phyloP scores from a whole-genome alignment of 2,888 invertebrate genomes.

The Penaeus monodon region DNA sequence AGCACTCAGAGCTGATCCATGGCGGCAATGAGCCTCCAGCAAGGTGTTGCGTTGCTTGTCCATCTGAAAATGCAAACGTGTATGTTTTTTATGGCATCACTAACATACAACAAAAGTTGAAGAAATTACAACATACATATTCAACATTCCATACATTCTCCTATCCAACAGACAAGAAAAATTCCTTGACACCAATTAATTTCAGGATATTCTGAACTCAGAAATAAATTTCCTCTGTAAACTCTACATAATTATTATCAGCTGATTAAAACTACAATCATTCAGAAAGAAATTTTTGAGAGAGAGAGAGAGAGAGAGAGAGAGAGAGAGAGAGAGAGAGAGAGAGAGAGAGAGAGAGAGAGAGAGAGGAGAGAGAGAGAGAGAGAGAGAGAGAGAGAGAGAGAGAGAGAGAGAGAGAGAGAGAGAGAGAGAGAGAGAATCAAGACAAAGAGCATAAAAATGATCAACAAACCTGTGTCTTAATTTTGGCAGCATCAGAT shows the following conservation, averaged over 20 bases:
- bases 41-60: conserved; percentile 79
- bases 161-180: neutral
- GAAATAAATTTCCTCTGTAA: neutral
- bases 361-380: too few relatives aligned
- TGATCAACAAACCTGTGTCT: conserved; percentile 70
- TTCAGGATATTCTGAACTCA: neutral
- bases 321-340: too few relatives aligned
- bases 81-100: neutral
- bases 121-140: too few relatives aligned
- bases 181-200: neutral
- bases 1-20: conserved; percentile 76
- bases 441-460: too few relatives aligned
- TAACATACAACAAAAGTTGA: neutral
- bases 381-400: too few relatives aligned
- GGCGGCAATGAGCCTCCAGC: conserved; percentile 83
- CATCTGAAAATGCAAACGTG: conserved; percentile 47
- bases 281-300: too few relatives aligned
- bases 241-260: neutral
- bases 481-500: conserved; percentile 85
- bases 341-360: too few relatives aligned
- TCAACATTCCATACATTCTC: too few relatives aligned
- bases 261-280: too few relatives aligned
- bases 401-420: too few relatives aligned
- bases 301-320: too few relatives aligned
- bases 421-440: too few relatives aligned